phyloP scores from a whole-genome alignment of 2,888 invertebrate species.

The Zele albiditarsus region DNA sequence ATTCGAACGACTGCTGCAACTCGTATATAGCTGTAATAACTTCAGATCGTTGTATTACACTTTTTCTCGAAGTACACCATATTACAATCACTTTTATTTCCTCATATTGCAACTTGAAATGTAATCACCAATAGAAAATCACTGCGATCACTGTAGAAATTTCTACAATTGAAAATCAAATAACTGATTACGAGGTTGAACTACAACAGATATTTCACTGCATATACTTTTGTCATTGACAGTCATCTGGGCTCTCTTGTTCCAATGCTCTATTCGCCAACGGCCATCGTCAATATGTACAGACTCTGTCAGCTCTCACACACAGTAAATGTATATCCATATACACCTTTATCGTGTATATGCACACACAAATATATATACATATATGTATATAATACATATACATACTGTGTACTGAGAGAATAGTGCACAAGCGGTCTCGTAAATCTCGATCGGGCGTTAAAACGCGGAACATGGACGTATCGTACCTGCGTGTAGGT shows the following conservation, averaged over 20 bases:
- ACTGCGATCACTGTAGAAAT: neutral
- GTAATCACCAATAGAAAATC: neutral
- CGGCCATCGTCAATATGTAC: constrained; percentile 31
- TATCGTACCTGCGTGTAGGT: constrained; percentile 25
- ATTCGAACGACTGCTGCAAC: too few species aligned
- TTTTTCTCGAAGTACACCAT: too few species aligned
- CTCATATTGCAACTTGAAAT: neutral
- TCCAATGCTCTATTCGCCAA: constrained; percentile 1
- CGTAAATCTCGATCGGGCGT: constrained; percentile 44
- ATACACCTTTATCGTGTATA: neutral
- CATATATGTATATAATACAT: constrained; percentile 17
- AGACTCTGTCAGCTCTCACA: neutral
- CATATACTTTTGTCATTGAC: neutral
- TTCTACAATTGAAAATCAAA: constrained; percentile 37
- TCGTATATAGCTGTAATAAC: too few species aligned
- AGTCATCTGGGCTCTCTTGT: neutral
- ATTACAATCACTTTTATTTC: neutral
- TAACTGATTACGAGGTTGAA: constrained; percentile 21
- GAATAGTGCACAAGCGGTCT: constrained; percentile 22
- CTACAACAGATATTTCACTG: constrained; percentile 4
- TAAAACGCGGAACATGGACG: constrained; percentile 41
- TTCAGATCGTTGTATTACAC: too few species aligned
- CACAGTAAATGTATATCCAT: constrained; percentile 1
- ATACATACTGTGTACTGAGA: constrained; percentile 6
- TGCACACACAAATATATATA: constrained; percentile 1